These are phyloP conservation scores for Epirrhoe tristata DNA, from an alignment of 2,888 invertebrate species.

Conservation along the genomic window DNA sequence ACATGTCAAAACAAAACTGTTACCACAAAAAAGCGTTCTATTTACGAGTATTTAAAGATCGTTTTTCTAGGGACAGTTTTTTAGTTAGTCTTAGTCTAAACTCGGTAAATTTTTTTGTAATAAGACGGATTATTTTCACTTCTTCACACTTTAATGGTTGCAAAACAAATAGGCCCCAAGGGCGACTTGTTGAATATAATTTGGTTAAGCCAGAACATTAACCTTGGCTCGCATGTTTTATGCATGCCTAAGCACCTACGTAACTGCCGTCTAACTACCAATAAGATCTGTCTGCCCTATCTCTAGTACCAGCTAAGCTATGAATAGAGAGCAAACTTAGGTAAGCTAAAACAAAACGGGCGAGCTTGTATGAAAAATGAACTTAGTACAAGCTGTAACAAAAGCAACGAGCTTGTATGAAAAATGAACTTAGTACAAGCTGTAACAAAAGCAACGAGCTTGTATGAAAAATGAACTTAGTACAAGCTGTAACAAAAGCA, in stretches of 20 bases:
- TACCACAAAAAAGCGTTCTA: too few relatives aligned
- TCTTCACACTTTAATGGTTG: constrained; percentile 1
- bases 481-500: too few relatives aligned
- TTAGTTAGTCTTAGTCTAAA: too few relatives aligned
- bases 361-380: too few relatives aligned
- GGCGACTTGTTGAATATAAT: constrained; percentile 35
- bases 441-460: too few relatives aligned
- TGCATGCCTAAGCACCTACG: constrained; percentile 23
- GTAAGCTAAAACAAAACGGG: too few relatives aligned
- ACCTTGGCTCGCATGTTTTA: constrained; percentile 27
- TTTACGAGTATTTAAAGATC: too few relatives aligned
- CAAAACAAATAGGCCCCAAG: constrained; percentile 12
- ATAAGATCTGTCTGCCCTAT: constrained; percentile 24
- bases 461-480: neutral
- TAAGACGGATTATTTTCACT: constrained; percentile 2
- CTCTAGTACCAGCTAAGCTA: neutral
- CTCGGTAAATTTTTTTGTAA: too few relatives aligned
- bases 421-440: neutral
- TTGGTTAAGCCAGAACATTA: constrained; percentile 19
- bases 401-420: too few relatives aligned
- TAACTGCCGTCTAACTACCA: constrained; percentile 20
- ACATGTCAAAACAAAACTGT: too few relatives aligned
- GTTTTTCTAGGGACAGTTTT: too few relatives aligned
- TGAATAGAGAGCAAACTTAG: neutral
- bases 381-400: too few relatives aligned